Conservation (phyloP, 2,797 vertebrate genomes). For the Danio albolineatus region DNA sequence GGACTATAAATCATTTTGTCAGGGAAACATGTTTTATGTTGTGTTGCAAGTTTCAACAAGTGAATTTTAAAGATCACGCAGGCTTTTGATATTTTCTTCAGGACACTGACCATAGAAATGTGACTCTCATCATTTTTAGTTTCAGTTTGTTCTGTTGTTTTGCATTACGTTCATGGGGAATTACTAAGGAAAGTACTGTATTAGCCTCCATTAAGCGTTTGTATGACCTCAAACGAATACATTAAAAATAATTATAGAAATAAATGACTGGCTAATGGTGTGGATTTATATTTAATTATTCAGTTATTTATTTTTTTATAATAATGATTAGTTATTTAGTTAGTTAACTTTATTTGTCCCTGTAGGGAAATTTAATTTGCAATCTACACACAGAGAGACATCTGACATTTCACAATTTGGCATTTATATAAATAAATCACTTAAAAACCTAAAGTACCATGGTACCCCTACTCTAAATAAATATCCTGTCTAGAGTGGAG, state of each 20-base stretch:
- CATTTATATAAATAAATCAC: too few relatives aligned
- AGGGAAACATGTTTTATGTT: neutral
- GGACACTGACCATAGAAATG: neutral
- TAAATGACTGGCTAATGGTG: neutral
- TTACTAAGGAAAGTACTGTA: neutral
- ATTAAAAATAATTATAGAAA: neutral
- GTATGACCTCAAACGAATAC: conserved; percentile 2
- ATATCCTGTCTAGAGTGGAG: too few relatives aligned
- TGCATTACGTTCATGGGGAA: neutral
- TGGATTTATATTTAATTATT: neutral
- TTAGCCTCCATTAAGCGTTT: neutral
- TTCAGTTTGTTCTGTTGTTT: neutral
- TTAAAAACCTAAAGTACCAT: too few relatives aligned
- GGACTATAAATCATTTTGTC: neutral
- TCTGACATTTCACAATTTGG: too few relatives aligned
- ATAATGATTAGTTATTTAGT: too few relatives aligned
- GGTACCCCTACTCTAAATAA: too few relatives aligned
- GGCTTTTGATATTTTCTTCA: neutral
- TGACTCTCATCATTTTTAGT: neutral
- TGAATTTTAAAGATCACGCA: neutral
- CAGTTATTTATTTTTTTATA: too few relatives aligned
- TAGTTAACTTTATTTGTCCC: too few relatives aligned
- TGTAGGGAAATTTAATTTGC: too few relatives aligned
- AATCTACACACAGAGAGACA: too few relatives aligned
- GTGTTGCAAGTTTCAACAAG: neutral